Evolutionary conservation across 1,140 invertebrate species (phyloP).

Genomic region (Leptestheria dahalacensis): DNA sequence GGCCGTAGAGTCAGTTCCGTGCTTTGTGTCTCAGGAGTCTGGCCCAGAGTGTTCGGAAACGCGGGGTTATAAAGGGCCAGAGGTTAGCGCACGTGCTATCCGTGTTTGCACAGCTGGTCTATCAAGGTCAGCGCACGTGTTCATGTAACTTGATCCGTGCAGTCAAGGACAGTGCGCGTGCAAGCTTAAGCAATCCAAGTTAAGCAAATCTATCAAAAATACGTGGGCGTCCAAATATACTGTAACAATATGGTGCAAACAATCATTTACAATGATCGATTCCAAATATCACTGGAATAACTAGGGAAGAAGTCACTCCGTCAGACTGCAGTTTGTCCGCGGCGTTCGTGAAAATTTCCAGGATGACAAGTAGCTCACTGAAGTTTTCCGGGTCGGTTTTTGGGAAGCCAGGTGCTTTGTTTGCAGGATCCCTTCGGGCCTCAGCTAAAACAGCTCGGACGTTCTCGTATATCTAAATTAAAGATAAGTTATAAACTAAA

Average conservation of each 20-base stretch:
- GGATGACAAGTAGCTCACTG: neutral
- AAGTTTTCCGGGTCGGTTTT: neutral
- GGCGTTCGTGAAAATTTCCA: neutral
- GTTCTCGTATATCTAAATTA: neutral
- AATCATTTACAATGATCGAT: neutral
- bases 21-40: too few relatives aligned
- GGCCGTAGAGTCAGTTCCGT: too few relatives aligned
- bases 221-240: too few relatives aligned
- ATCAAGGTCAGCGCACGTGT: too few relatives aligned
- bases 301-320: neutral
- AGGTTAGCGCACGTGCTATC: too few relatives aligned
- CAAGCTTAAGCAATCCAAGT: neutral
- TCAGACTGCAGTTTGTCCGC: neutral
- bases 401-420: neutral
- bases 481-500: neutral
- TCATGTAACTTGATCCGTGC: too few relatives aligned
- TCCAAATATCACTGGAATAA: conserved; percentile 4
- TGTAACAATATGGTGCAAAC: too few relatives aligned
- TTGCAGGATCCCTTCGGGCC: neutral
- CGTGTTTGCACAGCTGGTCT: too few relatives aligned
- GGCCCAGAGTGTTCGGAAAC: too few relatives aligned
- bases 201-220: neutral
- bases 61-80: too few relatives aligned
- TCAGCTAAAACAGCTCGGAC: neutral
- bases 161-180: too few relatives aligned